phyloP scores from a whole-genome alignment of 2,888 invertebrate species.

The Ornithoptera alexandrae region DNA sequence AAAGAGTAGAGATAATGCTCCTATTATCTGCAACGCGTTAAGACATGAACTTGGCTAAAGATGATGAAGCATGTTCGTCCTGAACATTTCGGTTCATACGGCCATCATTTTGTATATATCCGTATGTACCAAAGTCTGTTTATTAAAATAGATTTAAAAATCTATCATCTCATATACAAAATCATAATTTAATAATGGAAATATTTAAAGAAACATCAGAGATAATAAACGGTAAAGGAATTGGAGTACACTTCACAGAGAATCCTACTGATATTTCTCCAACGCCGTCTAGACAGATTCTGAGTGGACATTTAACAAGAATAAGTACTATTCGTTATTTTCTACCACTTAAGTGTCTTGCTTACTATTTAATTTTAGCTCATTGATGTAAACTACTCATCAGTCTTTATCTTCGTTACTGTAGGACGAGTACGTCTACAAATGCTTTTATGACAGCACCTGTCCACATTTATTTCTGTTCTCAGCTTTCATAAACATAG shows the following conservation, averaged over 20 bases:
- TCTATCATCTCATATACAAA: too few relatives aligned
- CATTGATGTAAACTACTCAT: background rate
- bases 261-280: constrained; percentile 4
- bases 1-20: too few relatives aligned
- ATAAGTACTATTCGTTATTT: background rate
- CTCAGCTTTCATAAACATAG: too few relatives aligned
- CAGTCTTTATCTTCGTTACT: background rate
- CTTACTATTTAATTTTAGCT: background rate
- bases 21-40: too few relatives aligned
- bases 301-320: constrained; percentile 2
- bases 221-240: background rate
- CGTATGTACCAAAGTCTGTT: too few relatives aligned
- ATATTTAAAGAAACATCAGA: background rate
- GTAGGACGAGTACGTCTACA: background rate
- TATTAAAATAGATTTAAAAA: too few relatives aligned
- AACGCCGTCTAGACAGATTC: background rate
- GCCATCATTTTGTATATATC: too few relatives aligned
- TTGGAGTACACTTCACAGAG: background rate
- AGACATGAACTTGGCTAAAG: too few relatives aligned
- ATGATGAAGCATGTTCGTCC: too few relatives aligned
- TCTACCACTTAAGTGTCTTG: background rate
- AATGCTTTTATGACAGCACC: background rate
- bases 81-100: too few relatives aligned
- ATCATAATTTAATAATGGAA: background rate
- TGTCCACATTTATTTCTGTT: too few relatives aligned